Base-by-base conservation (phyloP, 2,113 vertebrate species). In the Menidia beryllina region DNA sequence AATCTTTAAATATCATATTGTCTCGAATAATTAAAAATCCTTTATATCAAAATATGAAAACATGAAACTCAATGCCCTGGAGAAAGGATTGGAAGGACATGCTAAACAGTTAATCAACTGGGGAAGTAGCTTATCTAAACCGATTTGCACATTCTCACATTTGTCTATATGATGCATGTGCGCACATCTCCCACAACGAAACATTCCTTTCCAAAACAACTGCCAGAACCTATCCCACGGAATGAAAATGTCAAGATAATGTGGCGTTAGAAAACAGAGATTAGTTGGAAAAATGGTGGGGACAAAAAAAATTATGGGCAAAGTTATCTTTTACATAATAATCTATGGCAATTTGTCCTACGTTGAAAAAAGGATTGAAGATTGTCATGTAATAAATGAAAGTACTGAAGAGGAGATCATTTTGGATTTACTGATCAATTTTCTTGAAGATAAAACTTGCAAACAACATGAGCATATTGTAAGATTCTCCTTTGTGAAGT, bases 21-120 rank as follows among this genome's bases (percentile, higher is more conserved):
- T 55, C 15, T 58, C 68, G 72, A 69, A 76, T 72, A 84, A 81
- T 84, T 77, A 71, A 72, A 79, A n/a, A 66, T 67, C 24, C 12
- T 51, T 55, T 45, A 8, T 26, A 13, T 8, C 21, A 50, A 26
- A 25, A 57, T 60, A 54, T 52, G 38, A 57, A 68, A 47, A 57
- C 74, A 79, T 38, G 27, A 75, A 69, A 69, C 34, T 25, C 30
- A 68, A 64, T 49, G 43, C 50, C 66, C 26, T 19, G 52, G 26
- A 67, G 51, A 43, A 51, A 51, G 39, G 39, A 38, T 55, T 65
- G 13, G 30, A 19, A 20, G 21, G 47, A 15, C 59, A 8, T 34
- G 51, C 41, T 24, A 5, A 52, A 67, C n/a, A 19, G 48, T 53
- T 41, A 59, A 75, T 43, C 59, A 38, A 77, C 58, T 65, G 30